Evolutionary conservation across 1,140 invertebrate species (phyloP).

Genomic region (Aradophagus sp.): DNA sequence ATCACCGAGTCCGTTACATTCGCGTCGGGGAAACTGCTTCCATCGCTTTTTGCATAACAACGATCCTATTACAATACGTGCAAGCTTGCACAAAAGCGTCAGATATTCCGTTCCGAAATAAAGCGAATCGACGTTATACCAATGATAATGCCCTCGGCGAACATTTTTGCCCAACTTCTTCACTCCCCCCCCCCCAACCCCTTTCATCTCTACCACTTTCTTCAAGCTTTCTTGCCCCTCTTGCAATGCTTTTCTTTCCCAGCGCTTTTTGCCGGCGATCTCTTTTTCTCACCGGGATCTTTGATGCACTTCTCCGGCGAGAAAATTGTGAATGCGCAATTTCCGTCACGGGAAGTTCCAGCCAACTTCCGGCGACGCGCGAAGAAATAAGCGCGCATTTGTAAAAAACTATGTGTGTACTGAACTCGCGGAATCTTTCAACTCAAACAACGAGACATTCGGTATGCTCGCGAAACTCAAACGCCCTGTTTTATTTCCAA

Average conservation of each 20-base stretch:
- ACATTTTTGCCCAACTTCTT: conserved; percentile 33
- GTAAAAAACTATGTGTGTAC: conserved; percentile 32
- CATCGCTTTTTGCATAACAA: conserved; percentile 26
- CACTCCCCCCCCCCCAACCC: conserved; percentile 3
- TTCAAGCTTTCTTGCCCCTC: background rate
- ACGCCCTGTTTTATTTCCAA: conserved; percentile 5
- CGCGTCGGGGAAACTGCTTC: conserved; percentile 11
- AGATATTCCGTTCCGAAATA: conserved; percentile 31
- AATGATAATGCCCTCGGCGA: conserved; percentile 22
- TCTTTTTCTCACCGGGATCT: conserved; percentile 12
- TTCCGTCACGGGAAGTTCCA: conserved; percentile 14
- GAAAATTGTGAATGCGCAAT: conserved; percentile 34
- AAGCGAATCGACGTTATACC: conserved; percentile 38
- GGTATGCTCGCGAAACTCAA: conserved; percentile 1
- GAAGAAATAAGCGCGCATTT: conserved; percentile 27
- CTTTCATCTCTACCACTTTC: background rate
- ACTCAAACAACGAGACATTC: conserved; percentile 12
- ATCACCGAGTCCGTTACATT: no score
- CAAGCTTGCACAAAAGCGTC: conserved; percentile 46
- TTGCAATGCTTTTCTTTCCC: background rate
- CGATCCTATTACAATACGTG: conserved; percentile 38
- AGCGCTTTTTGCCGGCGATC: background rate
- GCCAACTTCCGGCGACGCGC: conserved; percentile 19
- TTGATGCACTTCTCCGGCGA: conserved; percentile 4
- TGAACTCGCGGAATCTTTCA: background rate